Base-by-base conservation (phyloP, 1,140 invertebrate genomes). In the Drosophila ambigua region DNA sequence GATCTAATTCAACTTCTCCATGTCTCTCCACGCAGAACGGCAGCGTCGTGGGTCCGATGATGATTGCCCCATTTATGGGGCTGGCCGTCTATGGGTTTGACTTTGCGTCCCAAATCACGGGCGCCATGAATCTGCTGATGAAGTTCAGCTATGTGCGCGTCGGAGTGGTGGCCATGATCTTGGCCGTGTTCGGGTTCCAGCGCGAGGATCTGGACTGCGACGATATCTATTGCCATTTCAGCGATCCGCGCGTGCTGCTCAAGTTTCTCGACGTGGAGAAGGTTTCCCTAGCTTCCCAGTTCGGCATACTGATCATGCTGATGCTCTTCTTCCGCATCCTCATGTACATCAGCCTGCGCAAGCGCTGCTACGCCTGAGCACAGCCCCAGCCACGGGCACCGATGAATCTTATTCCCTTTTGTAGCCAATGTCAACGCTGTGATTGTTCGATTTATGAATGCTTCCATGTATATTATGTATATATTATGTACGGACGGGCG, bases 81-180 rank as follows among this genome's bases (percentile, higher is more conserved):
- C 88, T 95, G 9, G 94, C 94, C 0, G 93, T 95, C 31, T 95
- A 95, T 74, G 94, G 94, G 0, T 95, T 95, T 69, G 94, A 95
- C 83, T 95, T 95, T 92, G 94, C 94, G 0, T 92, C 93, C 24
- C 92, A 93, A 26, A 94, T 95, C 16, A 92, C 94, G 0, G 90
- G 92, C 20, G 71, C 92, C 9, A 94, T 95, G 93, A 93, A 93
- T 62, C 79, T 94, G 1, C 59, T 94, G 0, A 94, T 95, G 93
- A 94, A 94, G 77, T 92, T 93, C 2, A 94, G 94, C 39, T 95
- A 94, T 85, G 92, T 95, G 35, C 92, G 94, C 15, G 94, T 94
- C 51, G 94, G 94, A 0, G 93, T 94, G 1, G 94, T 95, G 6
- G 93, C 93, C 1, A 89, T 95, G 77, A 92, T 94, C 0, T 72